Evolutionary conservation across 2,113 vertebrate species (phyloP).

Genomic region (Axis porcinus): DNA sequence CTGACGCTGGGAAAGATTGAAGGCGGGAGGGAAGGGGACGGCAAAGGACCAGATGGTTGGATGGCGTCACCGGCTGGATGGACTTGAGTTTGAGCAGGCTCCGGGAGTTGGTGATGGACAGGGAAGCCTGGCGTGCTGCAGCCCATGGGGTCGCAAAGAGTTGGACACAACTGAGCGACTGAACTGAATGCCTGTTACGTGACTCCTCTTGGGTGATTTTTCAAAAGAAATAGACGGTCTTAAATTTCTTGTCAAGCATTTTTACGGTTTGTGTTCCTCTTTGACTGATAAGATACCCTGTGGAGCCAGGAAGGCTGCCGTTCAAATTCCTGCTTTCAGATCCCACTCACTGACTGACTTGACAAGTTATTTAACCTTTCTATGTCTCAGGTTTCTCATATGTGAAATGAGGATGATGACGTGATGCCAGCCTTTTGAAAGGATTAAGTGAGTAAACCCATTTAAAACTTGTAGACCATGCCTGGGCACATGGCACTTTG

Average conservation of each 20-base stretch:
- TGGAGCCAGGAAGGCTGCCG: not conserved
- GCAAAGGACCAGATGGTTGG: too few species aligned
- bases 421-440: not conserved
- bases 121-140: not conserved
- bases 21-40: too few species aligned
- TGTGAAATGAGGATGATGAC: not conserved
- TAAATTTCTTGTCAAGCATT: not conserved
- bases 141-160: too few species aligned
- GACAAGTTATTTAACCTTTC: not conserved
- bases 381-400: not conserved
- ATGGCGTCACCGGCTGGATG: not conserved
- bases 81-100: not conserved
- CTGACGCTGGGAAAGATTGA: too few species aligned
- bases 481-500: not conserved
- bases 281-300: not conserved
- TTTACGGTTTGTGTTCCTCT: not conserved
- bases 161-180: not conserved
- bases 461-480: not conserved
- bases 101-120: not conserved
- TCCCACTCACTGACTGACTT: not conserved
- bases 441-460: not conserved
- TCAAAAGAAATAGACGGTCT: not conserved
- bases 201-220: not conserved
- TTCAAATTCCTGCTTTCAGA: not conserved
- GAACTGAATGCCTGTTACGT: not conserved